These are phyloP conservation scores for Hydrozoanthus gracilis DNA, from an alignment of 92 coral and sea anemone genomes.

Conservation along the genomic window DNA sequence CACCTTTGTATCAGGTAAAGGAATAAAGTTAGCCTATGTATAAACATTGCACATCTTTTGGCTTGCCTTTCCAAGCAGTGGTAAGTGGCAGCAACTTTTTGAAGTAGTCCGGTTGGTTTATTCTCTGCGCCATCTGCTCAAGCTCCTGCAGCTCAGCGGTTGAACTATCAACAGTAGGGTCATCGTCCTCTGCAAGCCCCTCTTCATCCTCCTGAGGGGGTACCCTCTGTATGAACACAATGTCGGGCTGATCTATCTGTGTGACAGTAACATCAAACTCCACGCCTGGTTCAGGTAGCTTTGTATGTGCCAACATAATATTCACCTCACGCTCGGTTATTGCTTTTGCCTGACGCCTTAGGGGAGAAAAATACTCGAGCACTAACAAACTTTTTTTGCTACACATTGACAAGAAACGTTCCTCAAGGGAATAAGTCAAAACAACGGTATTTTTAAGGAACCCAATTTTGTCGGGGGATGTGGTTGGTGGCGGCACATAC, in stretches of 20 bases:
- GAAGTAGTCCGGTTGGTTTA: constrained; percentile 77
- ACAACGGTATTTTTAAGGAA: no score
- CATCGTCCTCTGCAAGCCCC: constrained; percentile 70
- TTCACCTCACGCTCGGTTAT: constrained; percentile 83
- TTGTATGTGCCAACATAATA: constrained; percentile 73
- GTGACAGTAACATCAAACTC: constrained; percentile 94
- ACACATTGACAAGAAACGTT: no score
- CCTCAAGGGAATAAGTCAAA: no score
- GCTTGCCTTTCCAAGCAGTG: constrained; percentile 73
- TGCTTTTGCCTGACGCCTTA: constrained; percentile 74
- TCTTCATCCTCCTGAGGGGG: constrained; percentile 68
- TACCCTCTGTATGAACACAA: constrained; percentile 84
- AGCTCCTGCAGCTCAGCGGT: constrained; percentile 73
- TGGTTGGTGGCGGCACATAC: no score
- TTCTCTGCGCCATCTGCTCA: constrained; percentile 76
- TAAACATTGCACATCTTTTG: no score
- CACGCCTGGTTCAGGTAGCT: constrained; percentile 82
- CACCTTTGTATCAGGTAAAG: no score
- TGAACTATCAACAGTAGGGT: constrained; percentile 81
- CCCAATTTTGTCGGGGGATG: no score
- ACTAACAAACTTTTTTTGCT: no score
- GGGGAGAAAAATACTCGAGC: not conserved
- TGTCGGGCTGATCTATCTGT: constrained; percentile 84
- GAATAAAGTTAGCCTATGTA: no score
- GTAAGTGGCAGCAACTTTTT: constrained; percentile 73